These are phyloP conservation scores for Pristionchus arcanus DNA, from an alignment of 2,888 invertebrate species.

Conservation along the genomic window DNA sequence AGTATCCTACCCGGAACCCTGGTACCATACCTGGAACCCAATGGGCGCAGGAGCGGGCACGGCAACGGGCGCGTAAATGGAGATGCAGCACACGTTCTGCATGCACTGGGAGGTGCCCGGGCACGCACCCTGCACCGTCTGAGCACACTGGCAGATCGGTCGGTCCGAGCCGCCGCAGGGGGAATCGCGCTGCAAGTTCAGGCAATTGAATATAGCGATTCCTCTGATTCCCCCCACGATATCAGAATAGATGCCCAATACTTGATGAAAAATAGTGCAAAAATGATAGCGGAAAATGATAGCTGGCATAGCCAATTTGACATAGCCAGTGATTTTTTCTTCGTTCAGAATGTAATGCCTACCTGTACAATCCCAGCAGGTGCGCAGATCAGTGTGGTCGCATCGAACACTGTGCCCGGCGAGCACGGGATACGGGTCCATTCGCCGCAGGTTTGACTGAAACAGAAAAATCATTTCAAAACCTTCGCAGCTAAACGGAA, in stretches of 20 bases:
- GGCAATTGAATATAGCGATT: not conserved
- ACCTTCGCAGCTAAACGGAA: too few species aligned
- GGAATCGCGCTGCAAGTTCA: constrained; percentile 52
- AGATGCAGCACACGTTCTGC: constrained; percentile 71
- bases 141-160: constrained; percentile 70
- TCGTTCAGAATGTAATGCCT: too few species aligned
- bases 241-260: too few species aligned
- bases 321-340: too few species aligned
- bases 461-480: not conserved
- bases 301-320: too few species aligned
- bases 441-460: constrained; percentile 76
- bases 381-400: constrained; percentile 63
- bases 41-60: not conserved
- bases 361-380: constrained; percentile 57
- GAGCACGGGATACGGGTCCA: constrained; percentile 76
- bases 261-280: too few species aligned
- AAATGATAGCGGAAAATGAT: too few species aligned
- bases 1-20: too few species aligned
- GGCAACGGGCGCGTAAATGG: constrained; percentile 13
- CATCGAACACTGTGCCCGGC: constrained; percentile 64
- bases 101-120: constrained; percentile 69
- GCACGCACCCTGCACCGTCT: constrained; percentile 62
- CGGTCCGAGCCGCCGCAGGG: constrained; percentile 34
- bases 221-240: not conserved
- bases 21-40: not conserved